Conservation (phyloP, 1,140 invertebrate genomes). For the Steinernema feltiae region DNA sequence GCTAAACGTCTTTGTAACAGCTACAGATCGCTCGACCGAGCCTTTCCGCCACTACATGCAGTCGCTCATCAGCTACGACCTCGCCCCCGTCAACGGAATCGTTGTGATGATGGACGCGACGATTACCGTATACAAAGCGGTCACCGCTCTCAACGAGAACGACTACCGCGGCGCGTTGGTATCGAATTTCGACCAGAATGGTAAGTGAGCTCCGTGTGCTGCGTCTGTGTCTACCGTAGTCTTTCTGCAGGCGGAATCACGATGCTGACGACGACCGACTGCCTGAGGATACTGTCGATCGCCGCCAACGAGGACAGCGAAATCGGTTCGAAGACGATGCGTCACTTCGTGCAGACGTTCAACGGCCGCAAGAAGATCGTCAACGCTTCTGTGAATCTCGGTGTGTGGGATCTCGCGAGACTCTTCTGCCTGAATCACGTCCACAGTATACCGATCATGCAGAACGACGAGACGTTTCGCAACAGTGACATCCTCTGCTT, state of each 20-base stretch:
- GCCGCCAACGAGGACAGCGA: constrained; percentile 16
- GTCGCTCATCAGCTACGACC: constrained; percentile 25
- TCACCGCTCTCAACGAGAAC: constrained; percentile 25
- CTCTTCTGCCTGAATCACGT: constrained; percentile 28
- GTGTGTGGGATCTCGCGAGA: constrained; percentile 27
- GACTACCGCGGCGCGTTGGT: constrained; percentile 22
- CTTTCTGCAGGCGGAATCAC: constrained; percentile 23
- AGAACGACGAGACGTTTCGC: constrained; percentile 18
- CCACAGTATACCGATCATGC: constrained; percentile 25
- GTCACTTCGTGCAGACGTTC: not conserved
- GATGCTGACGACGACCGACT: constrained; percentile 27
- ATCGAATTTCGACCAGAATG: constrained; percentile 20
- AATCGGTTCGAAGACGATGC: constrained; percentile 4
- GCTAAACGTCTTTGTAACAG: not conserved
- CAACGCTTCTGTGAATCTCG: constrained; percentile 10
- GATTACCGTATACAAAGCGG: constrained; percentile 22
- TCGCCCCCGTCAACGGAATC: constrained; percentile 21
- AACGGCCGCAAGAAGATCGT: constrained; percentile 12
- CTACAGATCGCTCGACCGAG: constrained; percentile 26
- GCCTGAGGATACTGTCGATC: constrained; percentile 21
- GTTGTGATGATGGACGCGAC: constrained; percentile 24
- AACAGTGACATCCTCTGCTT: constrained; percentile 24
- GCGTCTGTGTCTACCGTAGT: not conserved
- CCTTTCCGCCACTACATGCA: constrained; percentile 33
- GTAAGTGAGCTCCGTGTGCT: not conserved